These are phyloP conservation scores for Anthopleura sola DNA, from an alignment of 64 coral and sea anemone genomes.

Conservation along the genomic window DNA sequence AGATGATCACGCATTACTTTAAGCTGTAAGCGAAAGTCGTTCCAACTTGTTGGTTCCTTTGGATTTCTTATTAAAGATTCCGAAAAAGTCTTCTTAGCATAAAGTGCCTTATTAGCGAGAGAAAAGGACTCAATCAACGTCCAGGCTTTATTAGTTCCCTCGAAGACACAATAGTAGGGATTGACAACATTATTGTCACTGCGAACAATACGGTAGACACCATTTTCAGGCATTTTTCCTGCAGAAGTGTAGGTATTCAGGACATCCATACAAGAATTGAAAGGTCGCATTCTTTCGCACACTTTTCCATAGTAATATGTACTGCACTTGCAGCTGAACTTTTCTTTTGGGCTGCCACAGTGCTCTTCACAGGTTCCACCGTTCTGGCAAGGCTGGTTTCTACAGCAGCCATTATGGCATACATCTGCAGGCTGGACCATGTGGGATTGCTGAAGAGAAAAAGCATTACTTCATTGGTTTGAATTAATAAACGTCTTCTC, in stretches of 20 bases:
- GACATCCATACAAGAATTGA: not conserved
- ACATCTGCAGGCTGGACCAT: not conserved
- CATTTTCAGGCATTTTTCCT: not conserved
- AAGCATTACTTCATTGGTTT: too few species aligned
- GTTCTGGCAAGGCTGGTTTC: conserved; percentile 21
- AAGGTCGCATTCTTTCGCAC: not conserved
- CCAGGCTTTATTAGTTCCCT: conserved; percentile 21
- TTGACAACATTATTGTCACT: not conserved
- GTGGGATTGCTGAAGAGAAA: not conserved
- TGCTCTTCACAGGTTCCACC: conserved; percentile 30
- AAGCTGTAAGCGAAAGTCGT: not conserved
- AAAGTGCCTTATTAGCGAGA: not conserved
- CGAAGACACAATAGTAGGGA: conserved; percentile 22
- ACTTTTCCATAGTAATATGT: conserved; percentile 16
- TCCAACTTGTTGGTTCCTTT: not conserved
- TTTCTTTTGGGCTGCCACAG: conserved; percentile 7
- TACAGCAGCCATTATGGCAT: conserved; percentile 38
- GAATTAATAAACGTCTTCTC: too few species aligned
- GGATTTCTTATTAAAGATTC: not conserved
- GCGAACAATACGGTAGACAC: not conserved
- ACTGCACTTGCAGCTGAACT: conserved; percentile 29
- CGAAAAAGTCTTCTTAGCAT: not conserved
- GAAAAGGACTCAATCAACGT: conserved; percentile 54
- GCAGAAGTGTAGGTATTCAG: not conserved
- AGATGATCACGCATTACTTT: not conserved